Evolutionary conservation across 2,113 vertebrate genomes (phyloP), one percentile per base, ranked within the genome.

Genomic region (Megaceryle maxima): DNA sequence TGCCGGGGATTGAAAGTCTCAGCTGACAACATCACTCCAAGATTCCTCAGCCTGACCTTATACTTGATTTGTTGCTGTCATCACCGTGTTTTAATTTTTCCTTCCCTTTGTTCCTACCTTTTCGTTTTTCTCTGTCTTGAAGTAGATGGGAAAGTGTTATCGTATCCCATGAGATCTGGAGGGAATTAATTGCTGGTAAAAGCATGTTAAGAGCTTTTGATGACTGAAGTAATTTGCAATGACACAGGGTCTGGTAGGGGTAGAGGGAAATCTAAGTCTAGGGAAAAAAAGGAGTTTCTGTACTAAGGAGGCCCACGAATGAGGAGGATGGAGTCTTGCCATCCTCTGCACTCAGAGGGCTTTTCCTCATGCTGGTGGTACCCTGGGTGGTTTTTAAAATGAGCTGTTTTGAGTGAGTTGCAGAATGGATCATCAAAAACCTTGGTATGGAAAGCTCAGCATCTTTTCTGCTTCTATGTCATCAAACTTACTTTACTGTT

Each of bases 171-270:
- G 67, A 92, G 94, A 63, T 75, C 66, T 2, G 53, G 91, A 63
- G 82, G 48, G 94, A 94, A 92, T 96, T 96, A 94, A 94, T 95
- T 95, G 76, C 88, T 79, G 8, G 88, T 86, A 93, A 93, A 88
- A 90, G 91, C 88, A 94, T 3, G 79, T 69, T 83, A 95, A 96
- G 93, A 96, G 91, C 93, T 94, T 96, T 90, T 85, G 89, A 92
- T 83, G 94, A 76, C 93, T 96, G 89, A 95, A 91, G 87, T 96
- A 69, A 92, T 92, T 60, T 94, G 87, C 89, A 69, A 18, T 90
- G 93, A 95, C 91, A 90, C 72, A 43, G 53, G 78, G 76, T 46
- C 91, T 90, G 20, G 59, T 22, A 8, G 31, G 79, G 79, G 43
- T 43, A 37, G 91, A 60, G 87, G 68, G 72, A 73, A 94, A 64